Evolutionary conservation across 2,113 vertebrate species (phyloP), one percentile per base, ranked within the genome.

Genomic region (Uria lomvia): DNA sequence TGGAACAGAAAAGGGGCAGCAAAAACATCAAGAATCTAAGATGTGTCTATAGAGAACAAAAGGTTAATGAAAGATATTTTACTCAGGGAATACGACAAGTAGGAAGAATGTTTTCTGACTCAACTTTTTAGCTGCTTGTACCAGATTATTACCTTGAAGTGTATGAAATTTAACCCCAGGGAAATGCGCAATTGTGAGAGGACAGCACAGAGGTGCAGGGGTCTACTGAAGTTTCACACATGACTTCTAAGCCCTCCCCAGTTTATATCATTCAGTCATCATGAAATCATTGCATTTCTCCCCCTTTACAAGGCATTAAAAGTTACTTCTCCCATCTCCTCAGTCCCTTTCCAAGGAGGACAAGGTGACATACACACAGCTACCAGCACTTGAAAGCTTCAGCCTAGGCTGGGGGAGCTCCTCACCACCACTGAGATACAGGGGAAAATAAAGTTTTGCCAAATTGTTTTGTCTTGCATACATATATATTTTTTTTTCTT

Each of bases 211-310:
- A 38, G 0, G 2, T 10, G n/a, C 58, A 67, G 55, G 34, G 59
- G 49, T 76, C 70, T 40, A 30, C 50, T 74, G 1, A 2, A 43
- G 34, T 7, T 50, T 16, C 83, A 68, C 23, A 5, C 6, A 6
- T 1, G 0, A 16, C 14, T 43, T 7, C 68, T 15, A 30, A 84
- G 49, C 59, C 27, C 27, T 75, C 56, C 47, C 7, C 60, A 43
- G 1, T 1, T 55, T 22, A 34, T 49, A 36, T 3, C 38, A 22
- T 11, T 20, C 60, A 8, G 8, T 5, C 15, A 1, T 34, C 30
- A 24, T 0, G 1, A 59, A 76, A 26, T 8, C 55, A 40, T 1
- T 6, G 8, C 4, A 2, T 12, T 34, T 40, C 42, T 43, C 15
- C 43, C 24, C 11, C 12, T 40, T 65, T 13, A 22, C 23, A n/a